Conservation (phyloP, 2,113 vertebrate genomes). For the Nerophis lumbriciformis region DNA sequence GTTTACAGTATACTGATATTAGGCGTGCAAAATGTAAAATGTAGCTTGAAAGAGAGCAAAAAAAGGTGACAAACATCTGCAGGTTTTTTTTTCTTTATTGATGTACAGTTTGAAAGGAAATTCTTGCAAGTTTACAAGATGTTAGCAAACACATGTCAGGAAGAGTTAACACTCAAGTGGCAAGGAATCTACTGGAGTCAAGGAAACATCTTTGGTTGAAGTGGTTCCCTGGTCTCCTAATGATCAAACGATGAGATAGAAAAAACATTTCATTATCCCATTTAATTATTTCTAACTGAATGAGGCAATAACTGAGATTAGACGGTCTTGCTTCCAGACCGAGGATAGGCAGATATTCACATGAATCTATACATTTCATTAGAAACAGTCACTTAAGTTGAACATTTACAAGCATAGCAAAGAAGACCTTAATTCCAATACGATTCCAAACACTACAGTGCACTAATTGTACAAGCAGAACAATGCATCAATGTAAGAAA, state of each 20-base stretch:
- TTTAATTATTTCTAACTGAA: not conserved
- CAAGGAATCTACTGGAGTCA: slow-evolving; percentile 21
- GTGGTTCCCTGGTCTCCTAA: slow-evolving; percentile 14
- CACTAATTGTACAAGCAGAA: slow-evolving; percentile 11
- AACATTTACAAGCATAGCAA: slow-evolving; percentile 14
- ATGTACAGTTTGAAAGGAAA: slow-evolving; percentile 33
- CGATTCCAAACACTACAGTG: slow-evolving; percentile 10
- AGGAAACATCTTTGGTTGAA: slow-evolving; percentile 47
- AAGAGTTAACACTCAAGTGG: slow-evolving; percentile 22
- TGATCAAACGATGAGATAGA: slow-evolving; percentile 1
- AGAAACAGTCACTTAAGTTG: slow-evolving; percentile 11
- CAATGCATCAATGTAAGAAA: not conserved
- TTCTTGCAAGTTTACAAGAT: slow-evolving; percentile 25
- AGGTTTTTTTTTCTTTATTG: slow-evolving; percentile 53
- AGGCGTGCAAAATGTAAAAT: not conserved
- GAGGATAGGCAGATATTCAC: slow-evolving; percentile 10
- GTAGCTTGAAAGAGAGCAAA: not conserved
- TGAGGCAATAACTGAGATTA: not conserved
- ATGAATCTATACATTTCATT: slow-evolving; percentile 8
- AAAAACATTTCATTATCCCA: slow-evolving; percentile 3
- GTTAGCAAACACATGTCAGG: slow-evolving; percentile 14
- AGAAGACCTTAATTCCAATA: slow-evolving; percentile 22
- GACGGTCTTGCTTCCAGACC: not conserved
- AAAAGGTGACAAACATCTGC: not conserved
- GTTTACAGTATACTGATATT: not conserved